Percentiles rank a stretch among this genome's conserved stretches.
phyloP scores from a whole-genome alignment of 2,888 invertebrate species.

The Mantis religiosa region DNA sequence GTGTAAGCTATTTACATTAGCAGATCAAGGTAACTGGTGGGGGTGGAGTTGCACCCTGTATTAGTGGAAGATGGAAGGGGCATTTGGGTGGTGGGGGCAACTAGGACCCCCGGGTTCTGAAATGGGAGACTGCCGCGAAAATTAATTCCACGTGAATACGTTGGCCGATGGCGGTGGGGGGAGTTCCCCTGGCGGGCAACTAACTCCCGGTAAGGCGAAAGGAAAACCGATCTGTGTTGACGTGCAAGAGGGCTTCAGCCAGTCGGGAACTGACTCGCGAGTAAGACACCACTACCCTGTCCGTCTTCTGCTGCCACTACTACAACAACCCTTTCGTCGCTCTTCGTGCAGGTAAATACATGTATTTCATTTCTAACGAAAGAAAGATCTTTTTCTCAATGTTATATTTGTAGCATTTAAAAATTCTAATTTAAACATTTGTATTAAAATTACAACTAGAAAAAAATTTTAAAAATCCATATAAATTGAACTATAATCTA shows the following conservation, averaged over 20 bases:
- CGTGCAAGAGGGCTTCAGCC: constrained; percentile 19
- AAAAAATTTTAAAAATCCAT: not conserved
- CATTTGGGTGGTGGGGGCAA: not conserved
- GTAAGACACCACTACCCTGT: constrained; percentile 13
- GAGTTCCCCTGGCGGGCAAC: not conserved
- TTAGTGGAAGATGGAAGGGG: not conserved
- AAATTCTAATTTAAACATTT: not conserved
- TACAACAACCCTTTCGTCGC: not conserved
- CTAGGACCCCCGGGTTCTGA: constrained; percentile 8
- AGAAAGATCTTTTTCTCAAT: not conserved
- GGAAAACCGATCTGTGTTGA: constrained; percentile 31
- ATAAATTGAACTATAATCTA: not conserved
- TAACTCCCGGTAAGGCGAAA: constrained; percentile 31
- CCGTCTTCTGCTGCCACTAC: constrained; percentile 6
- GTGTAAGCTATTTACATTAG: not conserved
- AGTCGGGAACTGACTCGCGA: constrained; percentile 32
- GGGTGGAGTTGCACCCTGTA: not conserved
- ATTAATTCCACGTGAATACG: constrained; percentile 23
- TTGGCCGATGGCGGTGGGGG: constrained; percentile 2
- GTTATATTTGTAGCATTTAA: not conserved
- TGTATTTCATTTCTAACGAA: not conserved
- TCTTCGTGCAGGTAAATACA: constrained; percentile 14
- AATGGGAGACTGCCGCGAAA: constrained; percentile 26
- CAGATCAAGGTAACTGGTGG: not conserved
- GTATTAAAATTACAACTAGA: not conserved